Base-by-base conservation (phyloP, 2,113 vertebrate genomes). In the Cyanoramphus novaezelandiae region DNA sequence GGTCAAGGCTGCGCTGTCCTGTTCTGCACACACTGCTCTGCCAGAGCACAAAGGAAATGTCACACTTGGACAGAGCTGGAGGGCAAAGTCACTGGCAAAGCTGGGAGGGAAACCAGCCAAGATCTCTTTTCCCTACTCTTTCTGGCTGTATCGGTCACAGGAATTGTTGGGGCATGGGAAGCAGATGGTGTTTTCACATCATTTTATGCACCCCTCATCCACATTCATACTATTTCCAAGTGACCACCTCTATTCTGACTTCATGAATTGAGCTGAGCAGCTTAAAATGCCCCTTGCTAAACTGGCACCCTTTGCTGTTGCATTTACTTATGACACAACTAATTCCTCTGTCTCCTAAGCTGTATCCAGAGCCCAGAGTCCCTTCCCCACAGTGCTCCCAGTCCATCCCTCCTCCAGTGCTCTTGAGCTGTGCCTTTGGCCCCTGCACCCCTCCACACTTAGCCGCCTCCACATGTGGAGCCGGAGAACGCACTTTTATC, bases 351-450 rank as follows among this genome's bases (percentile, higher is more conserved):
- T 69, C 35, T 72, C 25, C 15, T 20, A 68, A 60, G 4, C 44
- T 4, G 0, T 20, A 29, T 5, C 27, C 41, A 6, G 19, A 77
- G 9, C 28, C 6, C 2, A 21, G 50, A 5, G 4, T 11, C 37
- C 37, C 10, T 79, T 76, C 14, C 33, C 43, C 2, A 1, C 24
- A 49, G 27, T 28, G 33, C 17, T 76, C 29, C 19, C 43, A 31
- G 25, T 37, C 18, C 29, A n/a, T 33, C 8, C 19, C 4, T 60
- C 25, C 28, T 55, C 65, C 79, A 29, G 11, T 2, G 2, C 9
- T 37, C 79, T 44, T 59, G 33, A 88, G 44, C 16, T 33, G 13
- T 53, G 19, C 17, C 21, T 90, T 74, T 70, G 15, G 39, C 19
- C 24, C 13, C 5, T 5, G 25, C 11, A 39, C 11, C 3, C 7